Evolutionary conservation across 2,113 vertebrate species (phyloP), one percentile per base, ranked within the genome.

Genomic region (Sander vitreus): DNA sequence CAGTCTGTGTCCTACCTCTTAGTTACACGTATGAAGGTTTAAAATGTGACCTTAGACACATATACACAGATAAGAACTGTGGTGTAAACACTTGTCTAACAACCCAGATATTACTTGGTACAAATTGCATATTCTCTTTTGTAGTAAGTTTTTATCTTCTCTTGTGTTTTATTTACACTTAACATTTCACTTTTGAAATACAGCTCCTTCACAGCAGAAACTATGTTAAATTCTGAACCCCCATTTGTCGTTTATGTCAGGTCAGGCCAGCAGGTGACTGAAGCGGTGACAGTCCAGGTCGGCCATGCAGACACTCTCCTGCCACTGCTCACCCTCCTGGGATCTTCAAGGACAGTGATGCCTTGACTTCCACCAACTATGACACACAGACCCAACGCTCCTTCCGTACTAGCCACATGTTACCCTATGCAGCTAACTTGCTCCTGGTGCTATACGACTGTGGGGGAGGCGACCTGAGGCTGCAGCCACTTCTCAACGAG

Each of bases 251-350:
- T 65, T 11, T 85, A 75, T 91, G 79, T 53, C 66, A 99, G 97
- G 85, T 95, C 91, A 21, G 95, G 96, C 71, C 85, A 90, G 53
- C 36, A 76, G n/a, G 92, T 99, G 88, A 95, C 95, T 45, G 97
- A 96, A 57, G 96, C 96, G 1, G 94, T 96, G 71, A 95, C 96
- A 1, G 90, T 99, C 45, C 97, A 99, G 86, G 93, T 99, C 2
- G 98, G 98, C 23, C 98, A 99, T 0, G 98, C 97, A 18, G 98
- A 99, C 91, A 99, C 98, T 0, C 95, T 99, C 27, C 94, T 98
- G 62, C 98, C 98, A 0, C 94, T 99, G 47, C 93, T 99, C 2
- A 96, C 97, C 36, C 96, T 99, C 8, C 96, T 99, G 96, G 97
- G 97, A 48, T 97, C 89, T 99, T 98, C 91, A 98, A 96, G 78